A percentile compares a stretch with the other conserved stretches of the same genome.
phyloP scores from a whole-genome alignment of 2,113 vertebrate species.

The Notothenia rossii region DNA sequence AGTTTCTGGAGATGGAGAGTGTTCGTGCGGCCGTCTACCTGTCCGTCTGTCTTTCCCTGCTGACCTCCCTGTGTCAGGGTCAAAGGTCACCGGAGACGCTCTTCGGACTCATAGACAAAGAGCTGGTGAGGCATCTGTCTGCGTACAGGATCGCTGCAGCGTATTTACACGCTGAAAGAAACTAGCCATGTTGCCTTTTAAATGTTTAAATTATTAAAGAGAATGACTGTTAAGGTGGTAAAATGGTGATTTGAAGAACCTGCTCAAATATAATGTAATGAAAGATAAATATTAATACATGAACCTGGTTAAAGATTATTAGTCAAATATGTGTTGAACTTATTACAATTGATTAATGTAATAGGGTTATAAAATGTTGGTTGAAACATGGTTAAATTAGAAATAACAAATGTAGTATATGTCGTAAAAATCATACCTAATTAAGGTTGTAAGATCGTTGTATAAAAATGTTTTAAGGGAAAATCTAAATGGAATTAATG shows the following conservation, averaged over 20 bases:
- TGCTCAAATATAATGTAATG: too few relatives aligned
- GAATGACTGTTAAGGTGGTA: too few relatives aligned
- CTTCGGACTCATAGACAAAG: constrained; percentile 33
- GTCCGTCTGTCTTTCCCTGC: constrained; percentile 66
- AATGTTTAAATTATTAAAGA: background rate
- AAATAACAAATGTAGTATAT: background rate
- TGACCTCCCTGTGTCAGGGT: constrained; percentile 65
- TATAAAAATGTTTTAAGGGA: too few relatives aligned
- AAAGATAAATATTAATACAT: too few relatives aligned
- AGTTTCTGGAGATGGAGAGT: constrained; percentile 50
- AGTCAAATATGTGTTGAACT: too few relatives aligned
- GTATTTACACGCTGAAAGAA: background rate
- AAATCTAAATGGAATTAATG: background rate
- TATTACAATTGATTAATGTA: too few relatives aligned
- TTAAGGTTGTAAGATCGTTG: too few relatives aligned
- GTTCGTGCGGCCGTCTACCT: constrained; percentile 56
- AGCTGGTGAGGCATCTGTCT: constrained; percentile 61
- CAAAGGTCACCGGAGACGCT: constrained; percentile 54
- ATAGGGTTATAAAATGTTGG: too few relatives aligned
- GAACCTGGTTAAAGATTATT: too few relatives aligned
- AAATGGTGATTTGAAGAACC: too few relatives aligned
- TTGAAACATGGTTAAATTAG: background rate
- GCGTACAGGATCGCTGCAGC: background rate
- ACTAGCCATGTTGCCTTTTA: too few relatives aligned
- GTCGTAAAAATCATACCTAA: too few relatives aligned